Evolutionary conservation across 1,140 invertebrate genomes (phyloP), one percentile per base, ranked within the genome.

Genomic region (Piezodorus guildinii): DNA sequence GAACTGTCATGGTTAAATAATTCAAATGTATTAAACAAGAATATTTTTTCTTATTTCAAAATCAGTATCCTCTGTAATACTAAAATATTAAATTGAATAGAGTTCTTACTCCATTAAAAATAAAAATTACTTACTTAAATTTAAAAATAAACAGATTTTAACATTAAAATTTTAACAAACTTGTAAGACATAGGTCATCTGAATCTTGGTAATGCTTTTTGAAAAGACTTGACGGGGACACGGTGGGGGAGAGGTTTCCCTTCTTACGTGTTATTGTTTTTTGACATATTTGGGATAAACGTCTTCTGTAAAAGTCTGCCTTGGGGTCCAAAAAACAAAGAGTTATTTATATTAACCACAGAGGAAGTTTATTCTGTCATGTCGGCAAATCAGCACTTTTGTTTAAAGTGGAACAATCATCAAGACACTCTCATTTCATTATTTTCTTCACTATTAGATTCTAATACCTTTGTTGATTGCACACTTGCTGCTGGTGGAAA

Each of bases 321-420:
- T 39, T 39, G 34, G 34, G 6, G 9, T 39, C 34, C 34, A 39
- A 39, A 39, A 10, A 39, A 39, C 6, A 10, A 49, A 21, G 6
- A 6, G 1, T 49, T 9, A 10, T 6, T 49, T n/a, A 1, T 21
- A 9, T 56, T 10, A 17, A 23, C 23, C 3, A 23, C 23, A 23
- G 17, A 23, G 17, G 23, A 56, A 25, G 17, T 23, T 16, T 23
- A 23, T 23, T 46, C 43, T 45, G 25, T 27, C 43, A 69, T 64
- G 65, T 68, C 66, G 52, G 70, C 71, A 60, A 72, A 74, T 54
- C 78, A 80, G 71, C 76, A 80, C 51, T 79, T 79, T 70, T 79
- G 78, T 72, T 70, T 80, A 30, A 74, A 77, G 68, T 80, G 79
- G 79, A 79, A 79, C 70, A 78, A 79, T 68, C 79, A 80, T 69